Percentiles rank a stretch among this genome's conserved stretches.
These are phyloP conservation scores for Plemyria rubiginata DNA, from an alignment of 2,888 invertebrate genomes.

Conservation along the genomic window DNA sequence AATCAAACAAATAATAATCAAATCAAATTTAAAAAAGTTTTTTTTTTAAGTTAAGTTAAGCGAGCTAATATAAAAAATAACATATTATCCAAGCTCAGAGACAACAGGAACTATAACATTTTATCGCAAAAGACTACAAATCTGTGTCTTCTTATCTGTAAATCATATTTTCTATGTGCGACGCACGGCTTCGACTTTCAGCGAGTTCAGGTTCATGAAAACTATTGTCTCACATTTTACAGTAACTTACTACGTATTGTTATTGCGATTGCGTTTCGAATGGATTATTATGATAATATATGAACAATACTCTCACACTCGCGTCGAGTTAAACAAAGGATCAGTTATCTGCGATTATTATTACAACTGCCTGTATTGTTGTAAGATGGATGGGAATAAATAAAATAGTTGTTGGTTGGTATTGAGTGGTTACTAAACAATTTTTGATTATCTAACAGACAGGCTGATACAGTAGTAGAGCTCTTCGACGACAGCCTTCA, in stretches of 20 bases:
- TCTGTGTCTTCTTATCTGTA: too few relatives aligned
- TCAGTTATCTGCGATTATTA: conserved; percentile 55
- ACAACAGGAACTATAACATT: too few relatives aligned
- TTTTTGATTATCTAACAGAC: background rate
- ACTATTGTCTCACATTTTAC: conserved; percentile 21
- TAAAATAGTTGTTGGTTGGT: conserved; percentile 25
- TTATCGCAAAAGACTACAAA: background rate
- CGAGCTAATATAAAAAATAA: too few relatives aligned
- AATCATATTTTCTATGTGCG: background rate
- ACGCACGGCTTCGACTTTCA: background rate
- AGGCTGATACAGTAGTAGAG: too few relatives aligned
- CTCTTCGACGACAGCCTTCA: too few relatives aligned
- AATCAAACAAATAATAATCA: too few relatives aligned
- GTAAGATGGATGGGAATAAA: conserved; percentile 44
- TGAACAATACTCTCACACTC: conserved; percentile 43
- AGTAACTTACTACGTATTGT: conserved; percentile 27
- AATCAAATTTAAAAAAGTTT: too few relatives aligned
- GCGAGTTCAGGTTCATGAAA: background rate
- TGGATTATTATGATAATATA: conserved; percentile 44
- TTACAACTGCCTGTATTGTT: conserved; percentile 49
- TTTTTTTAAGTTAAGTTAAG: too few relatives aligned
- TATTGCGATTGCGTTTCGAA: conserved; percentile 21
- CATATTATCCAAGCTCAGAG: too few relatives aligned
- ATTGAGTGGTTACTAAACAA: background rate
- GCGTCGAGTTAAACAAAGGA: conserved; percentile 53